phyloP scores from a whole-genome alignment of 1,140 invertebrate genomes.

The Heliconius himera region DNA sequence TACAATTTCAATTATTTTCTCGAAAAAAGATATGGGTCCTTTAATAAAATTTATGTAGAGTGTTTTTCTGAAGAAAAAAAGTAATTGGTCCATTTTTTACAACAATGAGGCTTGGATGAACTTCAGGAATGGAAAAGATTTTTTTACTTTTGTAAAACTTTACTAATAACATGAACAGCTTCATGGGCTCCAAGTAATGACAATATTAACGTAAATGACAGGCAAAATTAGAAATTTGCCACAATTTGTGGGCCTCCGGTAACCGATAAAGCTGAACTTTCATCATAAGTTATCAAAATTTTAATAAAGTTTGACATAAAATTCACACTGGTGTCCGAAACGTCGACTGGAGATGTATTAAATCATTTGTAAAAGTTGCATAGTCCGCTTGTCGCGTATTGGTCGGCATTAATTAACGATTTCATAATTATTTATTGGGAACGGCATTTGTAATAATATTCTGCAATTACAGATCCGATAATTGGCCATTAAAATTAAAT shows the following conservation, averaged over 20 bases:
- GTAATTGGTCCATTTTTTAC: conserved; percentile 11
- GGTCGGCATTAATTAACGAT: conserved; percentile 29
- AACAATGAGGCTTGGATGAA: conserved; percentile 4
- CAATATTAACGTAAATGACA: conserved; percentile 60
- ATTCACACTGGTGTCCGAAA: conserved; percentile 50
- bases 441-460: conserved; percentile 20
- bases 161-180: conserved; percentile 42
- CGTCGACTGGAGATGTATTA: conserved; percentile 52
- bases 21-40: not conserved
- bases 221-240: conserved; percentile 60
- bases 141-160: conserved; percentile 40
- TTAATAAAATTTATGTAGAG: not conserved
- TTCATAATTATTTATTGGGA: conserved; percentile 24
- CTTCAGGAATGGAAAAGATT: conserved; percentile 17
- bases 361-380: conserved; percentile 59
- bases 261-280: conserved; percentile 60
- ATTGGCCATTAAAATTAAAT: conserved; percentile 16
- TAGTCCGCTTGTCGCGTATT: conserved; percentile 29
- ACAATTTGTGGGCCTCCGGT: conserved; percentile 55
- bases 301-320: conserved; percentile 61
- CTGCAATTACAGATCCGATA: conserved; percentile 17
- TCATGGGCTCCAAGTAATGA: conserved; percentile 50
- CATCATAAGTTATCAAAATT: conserved; percentile 54
- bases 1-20: not conserved
- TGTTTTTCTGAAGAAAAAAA: not conserved